Percentiles rank a stretch among this genome's conserved stretches.
Evolutionary conservation across 37 sponge, comb jelly and placozoan species (phyloP).

Genomic region (Crambe crambe): DNA sequence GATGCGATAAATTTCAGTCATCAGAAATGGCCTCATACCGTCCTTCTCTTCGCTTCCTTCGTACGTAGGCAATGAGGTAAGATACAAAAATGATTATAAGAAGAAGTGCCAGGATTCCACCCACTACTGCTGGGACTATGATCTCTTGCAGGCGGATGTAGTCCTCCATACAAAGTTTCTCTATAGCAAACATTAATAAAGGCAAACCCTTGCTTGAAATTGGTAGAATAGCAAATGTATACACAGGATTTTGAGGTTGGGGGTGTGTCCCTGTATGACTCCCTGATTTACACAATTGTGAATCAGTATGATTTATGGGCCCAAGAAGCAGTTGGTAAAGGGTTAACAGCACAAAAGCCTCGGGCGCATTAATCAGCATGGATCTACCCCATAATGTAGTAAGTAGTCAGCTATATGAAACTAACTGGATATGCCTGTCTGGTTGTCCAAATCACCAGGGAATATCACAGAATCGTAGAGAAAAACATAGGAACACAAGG

Average conservation of each 20-base stretch:
- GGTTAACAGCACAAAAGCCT: too few species aligned
- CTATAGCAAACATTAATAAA: slow-evolving; percentile 4
- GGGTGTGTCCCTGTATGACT: neutral
- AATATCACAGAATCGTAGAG: slow-evolving; percentile 38
- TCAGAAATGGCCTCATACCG: slow-evolving; percentile 11
- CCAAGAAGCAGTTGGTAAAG: too few species aligned
- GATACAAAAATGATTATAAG: slow-evolving; percentile 49
- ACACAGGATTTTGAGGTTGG: neutral
- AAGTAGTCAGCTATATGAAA: too few species aligned
- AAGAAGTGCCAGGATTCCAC: slow-evolving; percentile 57
- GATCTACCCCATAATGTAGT: too few species aligned
- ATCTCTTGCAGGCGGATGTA: slow-evolving; percentile 53
- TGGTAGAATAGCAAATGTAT: neutral
- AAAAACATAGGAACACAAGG: slow-evolving; percentile 10
- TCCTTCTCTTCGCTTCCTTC: slow-evolving; percentile 32
- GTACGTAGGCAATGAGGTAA: slow-evolving; percentile 43
- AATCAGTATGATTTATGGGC: neutral
- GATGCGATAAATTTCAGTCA: too few species aligned
- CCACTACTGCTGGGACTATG: slow-evolving; percentile 68
- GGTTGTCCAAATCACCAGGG: slow-evolving; percentile 20
- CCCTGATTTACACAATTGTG: neutral
- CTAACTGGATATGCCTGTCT: too few species aligned
- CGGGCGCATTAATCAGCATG: too few species aligned
- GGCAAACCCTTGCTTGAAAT: neutral
- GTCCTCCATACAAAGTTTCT: slow-evolving; percentile 41